Conservation (phyloP, 2,797 vertebrate species). For the Paedocypris micromegethes region DNA sequence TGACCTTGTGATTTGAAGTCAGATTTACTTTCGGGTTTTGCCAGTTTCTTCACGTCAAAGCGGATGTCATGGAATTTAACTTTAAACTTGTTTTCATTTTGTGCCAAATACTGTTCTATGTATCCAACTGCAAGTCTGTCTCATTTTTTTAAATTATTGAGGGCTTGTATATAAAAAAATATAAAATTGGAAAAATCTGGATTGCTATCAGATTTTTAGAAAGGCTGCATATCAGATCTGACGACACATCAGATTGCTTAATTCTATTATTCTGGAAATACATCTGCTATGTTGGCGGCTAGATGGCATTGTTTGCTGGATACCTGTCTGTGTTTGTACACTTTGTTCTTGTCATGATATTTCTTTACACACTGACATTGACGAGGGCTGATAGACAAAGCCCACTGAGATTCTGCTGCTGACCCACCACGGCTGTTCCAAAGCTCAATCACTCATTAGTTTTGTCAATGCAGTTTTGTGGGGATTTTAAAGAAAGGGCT, state of each 20-base stretch:
- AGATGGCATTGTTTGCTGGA: conserved; percentile 18
- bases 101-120: no score
- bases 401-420: conserved; percentile 17
- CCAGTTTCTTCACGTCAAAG: no score
- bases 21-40: no score
- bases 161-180: no score
- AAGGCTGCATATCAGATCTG: conserved; percentile 1
- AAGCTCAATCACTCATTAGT: conserved; percentile 63
- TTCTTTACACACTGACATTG: conserved; percentile 30
- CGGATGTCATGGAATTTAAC: no score
- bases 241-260: conserved; percentile 25
- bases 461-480: conserved; percentile 64
- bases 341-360: conserved; percentile 30
- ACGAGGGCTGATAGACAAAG: conserved; percentile 31
- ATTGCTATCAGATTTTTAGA: no score
- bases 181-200: no score
- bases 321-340: conserved; percentile 6
- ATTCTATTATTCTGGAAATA: conserved; percentile 40
- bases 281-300: conserved; percentile 9
- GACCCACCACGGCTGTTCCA: conserved; percentile 44
- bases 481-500: conserved; percentile 54
- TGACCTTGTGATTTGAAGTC: no score
- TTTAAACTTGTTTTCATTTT: no score
- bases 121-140: no score
- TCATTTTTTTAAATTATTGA: no score